phyloP scores from a whole-genome alignment of 1,140 invertebrate genomes.

The Drosophila obscura region DNA sequence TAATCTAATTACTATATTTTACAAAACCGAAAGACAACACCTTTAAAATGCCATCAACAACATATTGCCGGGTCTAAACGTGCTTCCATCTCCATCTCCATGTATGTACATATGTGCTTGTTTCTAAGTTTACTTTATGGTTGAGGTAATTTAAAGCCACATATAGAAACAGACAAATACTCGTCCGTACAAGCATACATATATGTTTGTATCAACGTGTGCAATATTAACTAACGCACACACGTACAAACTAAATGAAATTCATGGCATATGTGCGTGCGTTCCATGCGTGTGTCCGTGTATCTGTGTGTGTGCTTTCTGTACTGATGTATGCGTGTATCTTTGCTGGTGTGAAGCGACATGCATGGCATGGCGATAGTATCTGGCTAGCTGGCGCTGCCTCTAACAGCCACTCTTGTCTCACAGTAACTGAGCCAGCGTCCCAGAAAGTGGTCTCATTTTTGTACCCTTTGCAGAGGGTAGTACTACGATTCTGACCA shows the following conservation, averaged over 20 bases:
- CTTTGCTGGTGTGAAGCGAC: conserved; percentile 57
- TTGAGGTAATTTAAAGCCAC: conserved; percentile 75
- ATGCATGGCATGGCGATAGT: conserved; percentile 76
- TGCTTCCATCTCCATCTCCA: not conserved
- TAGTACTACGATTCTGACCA: too few species aligned
- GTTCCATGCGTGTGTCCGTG: conserved; percentile 45
- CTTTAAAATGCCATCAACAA: conserved; percentile 70
- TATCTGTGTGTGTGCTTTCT: conserved; percentile 14
- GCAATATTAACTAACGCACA: conserved; percentile 80
- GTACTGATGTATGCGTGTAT: conserved; percentile 30
- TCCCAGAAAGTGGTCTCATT: conserved; percentile 62
- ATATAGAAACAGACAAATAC: conserved; percentile 26
- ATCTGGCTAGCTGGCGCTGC: conserved; percentile 50
- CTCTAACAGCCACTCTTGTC: conserved; percentile 55
- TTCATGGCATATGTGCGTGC: conserved; percentile 82
- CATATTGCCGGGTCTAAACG: conserved; percentile 45
- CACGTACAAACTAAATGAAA: conserved; percentile 79
- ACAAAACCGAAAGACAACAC: conserved; percentile 33
- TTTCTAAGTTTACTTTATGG: conserved; percentile 68
- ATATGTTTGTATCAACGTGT: conserved; percentile 49
- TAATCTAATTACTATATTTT: conserved; percentile 65
- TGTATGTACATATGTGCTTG: conserved; percentile 12
- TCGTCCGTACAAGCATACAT: not conserved
- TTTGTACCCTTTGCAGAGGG: not conserved
- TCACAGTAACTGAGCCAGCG: conserved; percentile 43